A percentile compares a stretch with the other conserved stretches of the same genome.
phyloP scores from a whole-genome alignment of 2,888 invertebrate species.

The Gymnosoma rotundatum region DNA sequence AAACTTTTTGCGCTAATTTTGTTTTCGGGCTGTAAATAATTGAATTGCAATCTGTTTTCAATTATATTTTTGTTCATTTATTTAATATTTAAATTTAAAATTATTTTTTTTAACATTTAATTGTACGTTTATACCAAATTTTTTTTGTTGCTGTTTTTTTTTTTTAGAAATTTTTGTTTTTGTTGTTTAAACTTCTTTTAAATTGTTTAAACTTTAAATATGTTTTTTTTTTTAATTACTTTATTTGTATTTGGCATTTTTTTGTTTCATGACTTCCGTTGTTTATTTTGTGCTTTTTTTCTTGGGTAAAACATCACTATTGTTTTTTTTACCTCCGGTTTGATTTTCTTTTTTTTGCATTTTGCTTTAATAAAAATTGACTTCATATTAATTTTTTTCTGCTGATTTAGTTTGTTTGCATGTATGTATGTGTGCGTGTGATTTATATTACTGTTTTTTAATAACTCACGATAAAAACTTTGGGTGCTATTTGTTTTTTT shows the following conservation, averaged over 20 bases:
- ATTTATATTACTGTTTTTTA: background rate
- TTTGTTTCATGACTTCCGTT: conserved; percentile 24
- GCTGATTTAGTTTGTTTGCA: background rate
- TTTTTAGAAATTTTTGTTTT: background rate
- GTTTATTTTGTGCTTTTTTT: conserved; percentile 47
- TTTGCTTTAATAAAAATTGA: conserved; percentile 59
- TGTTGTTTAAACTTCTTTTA: background rate
- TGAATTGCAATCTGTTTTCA: conserved; percentile 59
- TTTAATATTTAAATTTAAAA: conserved; percentile 18
- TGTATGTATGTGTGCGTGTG: background rate
- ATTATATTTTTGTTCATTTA: conserved; percentile 30
- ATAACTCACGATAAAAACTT: conserved; percentile 25
- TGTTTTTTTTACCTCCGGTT: conserved; percentile 2
- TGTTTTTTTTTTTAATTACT: background rate
- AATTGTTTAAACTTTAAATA: conserved; percentile 1
- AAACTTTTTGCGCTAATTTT: background rate
- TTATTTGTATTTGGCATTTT: conserved; percentile 60
- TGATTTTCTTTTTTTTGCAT: background rate
- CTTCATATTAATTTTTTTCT: conserved; percentile 39
- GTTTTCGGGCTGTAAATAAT: conserved; percentile 47
- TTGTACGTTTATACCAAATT: background rate
- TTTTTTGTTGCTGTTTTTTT: background rate
- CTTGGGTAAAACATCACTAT: background rate
- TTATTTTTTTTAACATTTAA: conserved; percentile 21
- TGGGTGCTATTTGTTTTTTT: background rate